Evolutionary conservation across 2,888 invertebrate species (phyloP).

Genomic region (Uloborus plumipes): DNA sequence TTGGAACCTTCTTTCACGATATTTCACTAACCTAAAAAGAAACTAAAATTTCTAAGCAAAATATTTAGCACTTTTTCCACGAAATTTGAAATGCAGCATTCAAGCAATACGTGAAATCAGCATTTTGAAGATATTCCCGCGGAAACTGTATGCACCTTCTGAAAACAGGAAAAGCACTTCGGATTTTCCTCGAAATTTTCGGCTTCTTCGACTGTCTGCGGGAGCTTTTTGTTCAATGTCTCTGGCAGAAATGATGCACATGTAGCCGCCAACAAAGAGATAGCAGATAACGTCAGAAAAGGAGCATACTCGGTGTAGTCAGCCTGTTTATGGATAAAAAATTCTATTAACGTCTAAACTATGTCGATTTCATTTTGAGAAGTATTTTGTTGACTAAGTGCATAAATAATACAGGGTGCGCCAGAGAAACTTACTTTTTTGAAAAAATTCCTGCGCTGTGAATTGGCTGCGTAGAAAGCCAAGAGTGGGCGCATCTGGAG

Average conservation of each 20-base stretch:
- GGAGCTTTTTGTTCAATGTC: conserved; percentile 86
- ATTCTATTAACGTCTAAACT: not conserved
- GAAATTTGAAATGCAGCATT: not conserved
- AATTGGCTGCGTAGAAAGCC: too few relatives aligned
- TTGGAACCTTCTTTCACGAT: too few relatives aligned
- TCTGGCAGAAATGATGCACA: conserved; percentile 87
- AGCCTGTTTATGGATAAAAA: conserved; percentile 6
- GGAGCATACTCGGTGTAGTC: conserved; percentile 10
- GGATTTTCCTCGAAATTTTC: conserved; percentile 77
- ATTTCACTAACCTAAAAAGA: too few relatives aligned
- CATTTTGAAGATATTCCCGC: too few relatives aligned
- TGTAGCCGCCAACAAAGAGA: conserved; percentile 77
- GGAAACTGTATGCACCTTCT: not conserved
- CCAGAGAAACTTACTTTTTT: not conserved
- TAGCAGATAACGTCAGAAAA: conserved; percentile 5
- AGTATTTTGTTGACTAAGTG: not conserved
- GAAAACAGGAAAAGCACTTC: conserved; percentile 64
- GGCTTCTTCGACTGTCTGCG: conserved; percentile 85
- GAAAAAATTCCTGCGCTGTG: not conserved
- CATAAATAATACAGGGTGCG: not conserved
- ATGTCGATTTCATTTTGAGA: not conserved
- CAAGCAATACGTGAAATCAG: too few relatives aligned
- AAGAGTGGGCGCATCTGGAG: too few relatives aligned
- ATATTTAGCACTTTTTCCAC: conserved; percentile 16
- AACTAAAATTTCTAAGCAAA: too few relatives aligned